phyloP scores from a whole-genome alignment of 2,113 vertebrate genomes.

The Phasianus colchicus region DNA sequence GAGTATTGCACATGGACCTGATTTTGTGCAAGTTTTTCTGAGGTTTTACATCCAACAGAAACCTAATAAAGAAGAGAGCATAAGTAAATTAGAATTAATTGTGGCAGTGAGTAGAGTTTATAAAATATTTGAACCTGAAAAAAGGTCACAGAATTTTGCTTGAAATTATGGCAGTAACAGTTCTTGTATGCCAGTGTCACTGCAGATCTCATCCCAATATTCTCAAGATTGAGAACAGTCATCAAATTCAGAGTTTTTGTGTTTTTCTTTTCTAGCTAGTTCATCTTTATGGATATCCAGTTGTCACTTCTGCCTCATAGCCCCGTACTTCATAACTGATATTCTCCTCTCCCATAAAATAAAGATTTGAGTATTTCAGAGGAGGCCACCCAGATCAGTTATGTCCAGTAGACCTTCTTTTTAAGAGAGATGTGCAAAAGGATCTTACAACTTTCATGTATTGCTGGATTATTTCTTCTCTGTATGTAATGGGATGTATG shows the following conservation, averaged over 20 bases:
- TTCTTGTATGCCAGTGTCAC: neutral
- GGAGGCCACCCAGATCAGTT: neutral
- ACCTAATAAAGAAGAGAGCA: constrained; percentile 79
- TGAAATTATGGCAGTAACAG: neutral
- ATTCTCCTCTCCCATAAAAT: neutral
- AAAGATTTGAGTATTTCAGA: neutral
- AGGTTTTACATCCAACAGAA: constrained; percentile 90
- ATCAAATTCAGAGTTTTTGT: neutral
- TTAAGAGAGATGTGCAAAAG: neutral
- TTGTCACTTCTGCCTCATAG: neutral
- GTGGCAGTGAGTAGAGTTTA: neutral
- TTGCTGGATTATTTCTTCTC: neutral
- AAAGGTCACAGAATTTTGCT: neutral
- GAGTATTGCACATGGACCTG: constrained; percentile 97
- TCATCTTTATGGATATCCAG: neutral
- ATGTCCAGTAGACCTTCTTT: neutral
- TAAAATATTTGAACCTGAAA: constrained; percentile 8
- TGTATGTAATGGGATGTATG: neutral
- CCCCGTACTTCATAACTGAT: neutral
- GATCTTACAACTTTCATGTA: neutral
- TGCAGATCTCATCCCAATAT: neutral
- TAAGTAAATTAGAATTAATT: neutral
- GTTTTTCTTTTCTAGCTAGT: neutral
- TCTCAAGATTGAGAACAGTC: neutral
- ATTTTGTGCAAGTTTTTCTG: constrained; percentile 89